Evolutionary conservation across 2,113 vertebrate species (phyloP), one percentile per base, ranked within the genome.

Genomic region (Ornithorhynchus anatinus): DNA sequence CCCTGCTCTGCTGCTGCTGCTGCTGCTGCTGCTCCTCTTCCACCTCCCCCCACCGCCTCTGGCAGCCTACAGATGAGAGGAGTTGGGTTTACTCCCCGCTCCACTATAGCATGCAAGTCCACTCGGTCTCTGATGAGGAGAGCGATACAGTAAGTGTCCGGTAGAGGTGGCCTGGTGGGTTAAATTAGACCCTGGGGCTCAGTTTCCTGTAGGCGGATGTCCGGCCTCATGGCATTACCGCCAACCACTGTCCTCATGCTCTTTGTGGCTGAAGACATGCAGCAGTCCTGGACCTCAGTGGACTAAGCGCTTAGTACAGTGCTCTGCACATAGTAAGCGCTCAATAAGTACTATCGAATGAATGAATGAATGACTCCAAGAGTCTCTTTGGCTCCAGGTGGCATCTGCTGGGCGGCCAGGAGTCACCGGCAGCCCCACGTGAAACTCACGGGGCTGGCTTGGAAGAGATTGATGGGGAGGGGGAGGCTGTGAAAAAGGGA

Each of bases 21-120:
- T 93, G n/a, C 87, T 86, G 79, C 86, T 75, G 84, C 88, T 86
- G 77, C 91, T 95, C 92, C 83, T 93, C 92, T 93, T 88, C 90
- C 94, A 86, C 94, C 92, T 74, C 89, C 93, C 91, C n/a, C 95
- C 89, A 86, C 92, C 92, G 92, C 90, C 91, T 86, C 93, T 91
- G 79, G 71, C 96, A 98, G 95, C 96, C 96, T 92, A 94, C 95
- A 89, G 98, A 98, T 69, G 98, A 99, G 91, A 96, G 94, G 94
- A 97, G 94, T 93, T 99, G 98, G 98, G 96, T 99, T 89, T 99
- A 99, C 92, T 99, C 98, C 92, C 98, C 98, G 58, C 96, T 99
- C 88, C 98, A 99, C 94, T 98, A 96, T 96, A 96, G 94, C 88
- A 80, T 95, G 82, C 96, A 95, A 75, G 93, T 94, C 88, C 95